phyloP scores from a whole-genome alignment of 1,140 invertebrate genomes.

The Danaus melanippus region DNA sequence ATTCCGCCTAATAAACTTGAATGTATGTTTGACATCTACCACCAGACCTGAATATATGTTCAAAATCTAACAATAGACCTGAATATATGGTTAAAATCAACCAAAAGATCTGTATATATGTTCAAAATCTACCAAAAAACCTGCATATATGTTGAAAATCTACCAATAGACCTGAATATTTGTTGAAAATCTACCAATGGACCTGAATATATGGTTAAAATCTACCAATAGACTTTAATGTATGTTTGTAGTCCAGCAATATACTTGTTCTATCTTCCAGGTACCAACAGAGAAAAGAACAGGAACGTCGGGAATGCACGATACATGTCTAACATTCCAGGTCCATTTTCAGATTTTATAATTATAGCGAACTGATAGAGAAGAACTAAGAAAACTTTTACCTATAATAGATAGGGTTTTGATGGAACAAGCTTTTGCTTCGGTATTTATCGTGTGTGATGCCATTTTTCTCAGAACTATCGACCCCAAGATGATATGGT shows the following conservation, averaged over 20 bases:
- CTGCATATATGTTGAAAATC: too few species aligned
- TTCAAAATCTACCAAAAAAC: too few species aligned
- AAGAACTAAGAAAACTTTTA: conserved; percentile 7
- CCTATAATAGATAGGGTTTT: conserved; percentile 11
- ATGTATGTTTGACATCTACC: too few species aligned
- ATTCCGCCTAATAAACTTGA: too few species aligned
- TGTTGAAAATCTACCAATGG: too few species aligned
- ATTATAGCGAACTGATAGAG: conserved; percentile 12
- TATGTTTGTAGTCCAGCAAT: neutral
- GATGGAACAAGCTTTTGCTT: conserved; percentile 17
- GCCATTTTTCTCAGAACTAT: too few species aligned
- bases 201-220: neutral
- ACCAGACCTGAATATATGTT: neutral
- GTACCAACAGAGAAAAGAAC: conserved; percentile 70
- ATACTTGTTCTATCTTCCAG: conserved; percentile 32
- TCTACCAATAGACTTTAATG: neutral
- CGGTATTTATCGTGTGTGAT: too few species aligned
- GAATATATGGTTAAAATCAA: too few species aligned
- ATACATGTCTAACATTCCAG: conserved; percentile 66
- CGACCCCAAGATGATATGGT: too few species aligned
- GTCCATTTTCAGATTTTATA: conserved; percentile 32
- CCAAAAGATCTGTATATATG: too few species aligned
- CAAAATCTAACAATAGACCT: neutral
- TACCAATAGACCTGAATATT: too few species aligned
- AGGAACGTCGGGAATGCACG: conserved; percentile 69